Conservation (phyloP, 2,888 invertebrate genomes). For the Drosophila dives region DNA sequence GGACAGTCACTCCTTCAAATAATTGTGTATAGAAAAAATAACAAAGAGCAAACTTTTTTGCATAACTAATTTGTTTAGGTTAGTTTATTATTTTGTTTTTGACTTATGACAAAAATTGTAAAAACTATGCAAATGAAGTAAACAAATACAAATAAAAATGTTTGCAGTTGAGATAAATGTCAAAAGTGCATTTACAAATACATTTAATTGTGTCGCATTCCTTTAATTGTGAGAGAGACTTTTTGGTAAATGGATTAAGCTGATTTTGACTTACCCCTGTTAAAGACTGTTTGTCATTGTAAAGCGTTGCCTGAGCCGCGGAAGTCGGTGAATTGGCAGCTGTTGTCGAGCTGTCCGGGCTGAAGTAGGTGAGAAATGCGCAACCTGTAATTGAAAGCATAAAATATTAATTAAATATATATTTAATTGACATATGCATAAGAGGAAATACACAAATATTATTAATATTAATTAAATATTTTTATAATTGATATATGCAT, state of each 20-base stretch:
- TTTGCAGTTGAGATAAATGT: conserved; percentile 40
- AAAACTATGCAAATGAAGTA: conserved; percentile 33
- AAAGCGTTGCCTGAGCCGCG: conserved; percentile 83
- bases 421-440: background rate
- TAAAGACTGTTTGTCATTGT: conserved; percentile 99
- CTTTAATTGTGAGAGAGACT: background rate
- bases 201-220: conserved; percentile 27
- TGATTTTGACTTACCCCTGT: conserved; percentile 94
- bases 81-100: conserved; percentile 36
- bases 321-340: conserved; percentile 88
- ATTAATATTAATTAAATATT: too few species aligned
- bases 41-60: conserved; percentile 28
- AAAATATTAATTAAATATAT: background rate
- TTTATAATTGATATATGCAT: too few species aligned
- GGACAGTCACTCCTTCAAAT: conserved; percentile 10
- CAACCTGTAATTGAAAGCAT: conserved; percentile 89
- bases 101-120: conserved; percentile 39
- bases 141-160: conserved; percentile 48
- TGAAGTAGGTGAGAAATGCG: conserved; percentile 99
- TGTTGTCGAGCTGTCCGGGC: conserved; percentile 93
- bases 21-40: conserved; percentile 29
- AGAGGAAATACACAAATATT: background rate
- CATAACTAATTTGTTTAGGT: conserved; percentile 41
- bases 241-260: conserved; percentile 15
- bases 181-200: conserved; percentile 37